Conservation (phyloP, 2,888 invertebrate species). For the Glyphotaelius pellucidus region DNA sequence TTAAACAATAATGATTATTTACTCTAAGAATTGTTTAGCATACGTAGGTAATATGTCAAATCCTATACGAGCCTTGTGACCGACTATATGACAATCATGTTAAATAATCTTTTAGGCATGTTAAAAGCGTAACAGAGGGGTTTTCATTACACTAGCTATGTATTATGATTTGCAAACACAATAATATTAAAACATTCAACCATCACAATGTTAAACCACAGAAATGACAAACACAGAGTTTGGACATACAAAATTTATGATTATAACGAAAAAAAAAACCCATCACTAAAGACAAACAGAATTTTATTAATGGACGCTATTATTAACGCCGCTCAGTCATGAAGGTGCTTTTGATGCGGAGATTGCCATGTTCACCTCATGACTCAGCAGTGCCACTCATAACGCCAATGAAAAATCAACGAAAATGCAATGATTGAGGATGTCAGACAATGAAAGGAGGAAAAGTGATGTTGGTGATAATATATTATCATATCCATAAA, state of each 20-base stretch:
- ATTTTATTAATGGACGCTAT: neutral
- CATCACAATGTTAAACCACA: constrained; percentile 22
- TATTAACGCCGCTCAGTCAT: neutral
- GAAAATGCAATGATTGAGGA: neutral
- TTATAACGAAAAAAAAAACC: constrained; percentile 5
- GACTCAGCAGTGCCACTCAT: neutral
- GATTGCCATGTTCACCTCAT: neutral
- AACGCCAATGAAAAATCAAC: constrained; percentile 15
- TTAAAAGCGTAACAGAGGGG: constrained; percentile 7
- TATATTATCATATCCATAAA: neutral
- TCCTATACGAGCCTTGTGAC: constrained; percentile 2
- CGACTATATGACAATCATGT: neutral
- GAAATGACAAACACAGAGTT: constrained; percentile 2
- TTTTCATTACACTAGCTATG: neutral
- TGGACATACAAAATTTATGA: neutral
- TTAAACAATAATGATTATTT: neutral
- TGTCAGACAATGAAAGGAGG: neutral
- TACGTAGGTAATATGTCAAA: neutral
- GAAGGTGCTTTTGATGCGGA: neutral
- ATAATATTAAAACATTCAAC: constrained; percentile 14
- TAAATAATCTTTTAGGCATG: neutral
- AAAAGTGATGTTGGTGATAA: neutral
- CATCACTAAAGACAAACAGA: constrained; percentile 9
- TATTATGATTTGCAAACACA: constrained; percentile 8
- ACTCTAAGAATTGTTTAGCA: constrained; percentile 5